Percentiles rank a stretch among this genome's conserved stretches.
phyloP scores from a whole-genome alignment of 2,888 invertebrate genomes.

The Eudemis profundana region DNA sequence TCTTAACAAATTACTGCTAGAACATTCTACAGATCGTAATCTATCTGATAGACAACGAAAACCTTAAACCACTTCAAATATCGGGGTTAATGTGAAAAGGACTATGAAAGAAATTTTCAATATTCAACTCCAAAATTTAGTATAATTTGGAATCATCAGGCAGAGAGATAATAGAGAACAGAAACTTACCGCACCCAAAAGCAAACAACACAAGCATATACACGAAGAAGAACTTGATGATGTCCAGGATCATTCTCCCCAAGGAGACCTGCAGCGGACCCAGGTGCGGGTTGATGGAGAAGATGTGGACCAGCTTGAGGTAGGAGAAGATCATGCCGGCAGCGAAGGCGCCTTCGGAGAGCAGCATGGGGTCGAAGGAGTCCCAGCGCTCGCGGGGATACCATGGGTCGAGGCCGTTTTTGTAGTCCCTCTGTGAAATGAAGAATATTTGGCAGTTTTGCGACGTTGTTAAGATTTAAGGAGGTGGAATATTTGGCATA shows the following conservation, averaged over 20 bases:
- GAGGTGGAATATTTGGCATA: too few relatives aligned
- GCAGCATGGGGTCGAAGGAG: slow-evolving; percentile 97
- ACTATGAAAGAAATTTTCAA: too few relatives aligned
- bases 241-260: slow-evolving; percentile 97
- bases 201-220: slow-evolving; percentile 97
- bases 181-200: slow-evolving; percentile 94
- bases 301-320: slow-evolving; percentile 97
- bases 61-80: too few relatives aligned
- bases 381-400: slow-evolving; percentile 96
- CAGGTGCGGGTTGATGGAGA: slow-evolving; percentile 98
- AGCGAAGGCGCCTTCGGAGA: slow-evolving; percentile 97
- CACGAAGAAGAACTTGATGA: slow-evolving; percentile 98
- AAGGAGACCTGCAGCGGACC: slow-evolving; percentile 97
- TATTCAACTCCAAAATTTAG: too few relatives aligned
- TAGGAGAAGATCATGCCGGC: slow-evolving; percentile 99
- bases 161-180: not conserved
- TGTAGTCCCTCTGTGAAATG: slow-evolving; percentile 90
- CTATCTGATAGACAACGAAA: too few relatives aligned
- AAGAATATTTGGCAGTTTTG: too few relatives aligned
- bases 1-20: too few relatives aligned
- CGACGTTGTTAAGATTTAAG: too few relatives aligned
- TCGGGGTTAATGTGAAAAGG: too few relatives aligned
- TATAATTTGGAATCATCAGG: too few relatives aligned
- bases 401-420: slow-evolving; percentile 90
- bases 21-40: too few relatives aligned